Evolutionary conservation across 1,140 invertebrate genomes (phyloP), one percentile per base, ranked within the genome.

Genomic region (Charaxes varanes): DNA sequence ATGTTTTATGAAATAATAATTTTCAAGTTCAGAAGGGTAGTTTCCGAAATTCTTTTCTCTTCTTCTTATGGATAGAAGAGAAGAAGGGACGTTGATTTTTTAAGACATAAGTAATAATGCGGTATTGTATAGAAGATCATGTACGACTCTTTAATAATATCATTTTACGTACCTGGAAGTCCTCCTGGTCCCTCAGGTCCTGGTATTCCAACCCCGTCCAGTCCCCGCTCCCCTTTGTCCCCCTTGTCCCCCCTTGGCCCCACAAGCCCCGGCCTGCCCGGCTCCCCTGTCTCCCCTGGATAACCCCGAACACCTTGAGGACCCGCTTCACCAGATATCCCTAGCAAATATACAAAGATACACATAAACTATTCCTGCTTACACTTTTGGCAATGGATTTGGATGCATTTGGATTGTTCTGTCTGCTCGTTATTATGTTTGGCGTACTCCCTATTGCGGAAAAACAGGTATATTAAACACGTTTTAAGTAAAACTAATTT

Each of bases 201-300:
- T 74, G 91, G 91, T 2, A 88, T 47, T 0, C 90, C 90, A 19
- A 90, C 54, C 1, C 91, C 91, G 67, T 92, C 87, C 0, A 76
- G 69, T 1, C 92, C 92, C 64, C 88, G 66, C 4, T 93, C 91
- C 0, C 92, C 92, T 58, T 91, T 92, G 34, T 92, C 91, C 0
- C 92, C 92, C 49, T 88, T 85, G 54, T 89, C 87, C 0, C 92
- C 91, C 24, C 74, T 53, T 4, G 61, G 52, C 4, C 92, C 92
- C 5, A 77, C 63, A 6, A 70, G 76, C 12, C 92, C 91, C 4
- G 83, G 70, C 7, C 79, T 69, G 2, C 90, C 90, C 12, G 85
- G 69, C 6, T 87, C 81, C 10, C 90, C 90, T 0, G 87, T 84
- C 31, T 90, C 78, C 8, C 92, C 92, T 2, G 87, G 84, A 48